Conservation (phyloP, 2,113 vertebrate genomes). For the Bos javanicus region DNA sequence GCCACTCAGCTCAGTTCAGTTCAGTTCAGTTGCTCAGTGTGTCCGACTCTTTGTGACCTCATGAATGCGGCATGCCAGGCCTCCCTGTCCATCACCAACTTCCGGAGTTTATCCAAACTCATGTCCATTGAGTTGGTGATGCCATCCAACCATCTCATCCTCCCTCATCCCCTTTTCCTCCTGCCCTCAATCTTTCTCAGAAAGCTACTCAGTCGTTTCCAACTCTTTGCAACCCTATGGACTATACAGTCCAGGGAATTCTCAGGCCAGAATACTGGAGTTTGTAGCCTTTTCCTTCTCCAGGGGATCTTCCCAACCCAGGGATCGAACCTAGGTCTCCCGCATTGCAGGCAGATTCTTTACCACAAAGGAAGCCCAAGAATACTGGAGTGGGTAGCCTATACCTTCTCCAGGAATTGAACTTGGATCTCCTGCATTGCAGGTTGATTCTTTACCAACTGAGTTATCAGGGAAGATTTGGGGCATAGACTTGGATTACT, state of each 20-base stretch:
- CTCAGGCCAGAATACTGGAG: not conserved
- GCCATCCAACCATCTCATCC: not conserved
- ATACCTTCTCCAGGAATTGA: not conserved
- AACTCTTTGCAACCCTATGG: not conserved
- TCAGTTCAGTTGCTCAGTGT: not conserved
- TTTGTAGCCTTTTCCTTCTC: not conserved
- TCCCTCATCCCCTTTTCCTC: not conserved
- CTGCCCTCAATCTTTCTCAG: not conserved
- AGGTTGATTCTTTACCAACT: not conserved
- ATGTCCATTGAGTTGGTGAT: not conserved
- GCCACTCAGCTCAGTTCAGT: not conserved
- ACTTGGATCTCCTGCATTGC: not conserved
- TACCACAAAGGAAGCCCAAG: not conserved
- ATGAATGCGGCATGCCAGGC: not conserved
- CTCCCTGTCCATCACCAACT: not conserved
- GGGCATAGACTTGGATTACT: not conserved
- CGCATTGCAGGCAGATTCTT: not conserved
- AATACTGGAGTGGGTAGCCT: not conserved
- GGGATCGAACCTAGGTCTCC: not conserved
- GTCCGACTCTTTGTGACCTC: fast-evolving
- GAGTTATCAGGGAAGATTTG: not conserved
- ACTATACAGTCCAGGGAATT: not conserved
- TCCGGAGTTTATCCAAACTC: not conserved
- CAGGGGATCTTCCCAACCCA: not conserved
- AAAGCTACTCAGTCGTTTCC: not conserved